Conservation (phyloP, 2,113 vertebrate species). For the Desmodus rotundus region DNA sequence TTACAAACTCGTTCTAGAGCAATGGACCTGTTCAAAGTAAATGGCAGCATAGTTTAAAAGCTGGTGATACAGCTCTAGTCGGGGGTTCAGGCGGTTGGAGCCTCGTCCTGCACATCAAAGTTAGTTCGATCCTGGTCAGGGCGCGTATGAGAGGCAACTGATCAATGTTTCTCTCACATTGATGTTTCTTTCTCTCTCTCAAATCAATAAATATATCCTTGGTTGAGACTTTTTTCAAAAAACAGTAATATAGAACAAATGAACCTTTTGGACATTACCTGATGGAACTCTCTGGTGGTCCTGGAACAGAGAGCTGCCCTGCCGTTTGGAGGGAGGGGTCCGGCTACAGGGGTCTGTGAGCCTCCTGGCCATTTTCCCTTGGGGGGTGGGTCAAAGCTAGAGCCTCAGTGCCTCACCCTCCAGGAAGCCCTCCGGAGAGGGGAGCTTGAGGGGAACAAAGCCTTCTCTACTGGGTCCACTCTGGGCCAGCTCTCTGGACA, state of each 20-base stretch:
- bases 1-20: background rate
- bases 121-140: too few species aligned
- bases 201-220: too few species aligned
- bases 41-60: background rate
- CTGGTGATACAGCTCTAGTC: too few species aligned
- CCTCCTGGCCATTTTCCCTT: background rate
- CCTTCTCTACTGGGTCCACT: rapidly evolving
- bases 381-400: rapidly evolving
- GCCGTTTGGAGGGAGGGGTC: background rate
- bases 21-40: background rate
- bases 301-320: background rate
- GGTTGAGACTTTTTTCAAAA: background rate
- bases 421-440: background rate
- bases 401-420: background rate
- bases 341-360: background rate
- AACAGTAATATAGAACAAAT: background rate
- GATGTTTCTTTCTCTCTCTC: too few species aligned
- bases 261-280: background rate
- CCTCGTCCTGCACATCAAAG: too few species aligned
- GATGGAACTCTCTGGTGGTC: background rate
- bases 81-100: too few species aligned
- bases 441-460: background rate
- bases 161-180: too few species aligned
- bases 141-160: too few species aligned
- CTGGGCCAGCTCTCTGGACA: background rate